These are phyloP conservation scores for Kobus ellipsiprymnus DNA, from an alignment of 2,113 vertebrate genomes.

Conservation along the genomic window DNA sequence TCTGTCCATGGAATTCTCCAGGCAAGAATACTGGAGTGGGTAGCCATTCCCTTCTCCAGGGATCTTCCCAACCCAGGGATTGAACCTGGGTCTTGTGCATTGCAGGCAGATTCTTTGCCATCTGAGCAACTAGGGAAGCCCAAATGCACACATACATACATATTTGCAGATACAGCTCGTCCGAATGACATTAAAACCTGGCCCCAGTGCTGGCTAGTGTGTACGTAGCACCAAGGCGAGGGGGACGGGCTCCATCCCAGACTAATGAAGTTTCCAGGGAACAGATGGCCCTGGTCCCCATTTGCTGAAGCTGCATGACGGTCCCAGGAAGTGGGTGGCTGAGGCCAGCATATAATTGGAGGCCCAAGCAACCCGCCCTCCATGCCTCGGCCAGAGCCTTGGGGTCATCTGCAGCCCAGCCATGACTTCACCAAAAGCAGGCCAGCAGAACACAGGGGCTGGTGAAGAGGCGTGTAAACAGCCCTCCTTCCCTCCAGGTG, in stretches of 20 bases:
- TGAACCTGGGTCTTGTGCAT: neutral
- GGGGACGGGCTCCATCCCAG: neutral
- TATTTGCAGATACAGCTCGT: neutral
- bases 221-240: neutral
- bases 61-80: neutral
- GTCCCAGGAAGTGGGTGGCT: neutral
- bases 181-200: neutral
- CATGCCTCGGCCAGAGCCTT: neutral
- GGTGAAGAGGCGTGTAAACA: rapidly evolving
- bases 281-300: neutral
- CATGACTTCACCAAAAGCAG: neutral
- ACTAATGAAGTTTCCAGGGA: neutral
- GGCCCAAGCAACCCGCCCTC: neutral
- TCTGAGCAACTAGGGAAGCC: neutral
- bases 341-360: neutral
- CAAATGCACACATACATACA: neutral
- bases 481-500: neutral
- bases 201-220: neutral
- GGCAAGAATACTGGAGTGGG: neutral
- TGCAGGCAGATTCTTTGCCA: neutral
- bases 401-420: neutral
- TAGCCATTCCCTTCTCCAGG: neutral
- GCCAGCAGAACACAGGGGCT: neutral
- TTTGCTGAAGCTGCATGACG: neutral
- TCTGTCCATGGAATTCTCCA: neutral